Base-by-base conservation (phyloP, 2,113 vertebrate species). In the Parotia lawesii region DNA sequence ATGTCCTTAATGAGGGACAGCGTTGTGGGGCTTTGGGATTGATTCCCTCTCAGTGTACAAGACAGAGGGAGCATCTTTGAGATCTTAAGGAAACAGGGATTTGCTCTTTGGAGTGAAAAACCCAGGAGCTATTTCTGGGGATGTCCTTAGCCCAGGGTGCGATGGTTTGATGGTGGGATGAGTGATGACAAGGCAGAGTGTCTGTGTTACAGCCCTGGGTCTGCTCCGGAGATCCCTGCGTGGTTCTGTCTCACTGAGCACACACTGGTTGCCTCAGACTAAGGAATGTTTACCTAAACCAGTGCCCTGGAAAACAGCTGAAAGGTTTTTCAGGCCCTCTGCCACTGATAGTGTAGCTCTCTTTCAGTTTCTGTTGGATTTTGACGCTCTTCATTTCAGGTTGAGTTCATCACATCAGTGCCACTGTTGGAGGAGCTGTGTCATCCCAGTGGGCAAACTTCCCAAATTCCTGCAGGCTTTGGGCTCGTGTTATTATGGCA, bases 161-260 rank as follows among this genome's bases (percentile, higher is more conserved):
- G 24, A 15, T 85, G 40, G 40, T 27, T 72, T 16, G 15, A 9
- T 37, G 75, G 88, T 44, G 65, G 85, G 69, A 44, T 61, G 88
- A 57, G 92, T 74, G 92, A 40, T 93, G 95, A 89, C 86, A 92
- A 27, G 73, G 51, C 57, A 11, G 20, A 80, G 89, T 64, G 88
- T 79, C 83, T 82, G 74, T 27, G 12, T 85, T 67, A 14, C 76
- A 17, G 77, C 31, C 20, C 35, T 31, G 77, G 29, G 45, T 35
- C 71, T 78, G 79, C 50, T 80, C 31, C 6, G 22, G 57, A 28
- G 72, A 69, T 75, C 80, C 76, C 83, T 81, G 73, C 6, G 2
- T 86, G 87, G 33, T 69, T 67, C 64, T 71, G 70, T 44, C 51
- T 91, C 65, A 10, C 45, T 10, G 9, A 67, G 22, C n/a, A 12